Conservation (phyloP, 2,888 invertebrate species). For the Lasioglossum vierecki region DNA sequence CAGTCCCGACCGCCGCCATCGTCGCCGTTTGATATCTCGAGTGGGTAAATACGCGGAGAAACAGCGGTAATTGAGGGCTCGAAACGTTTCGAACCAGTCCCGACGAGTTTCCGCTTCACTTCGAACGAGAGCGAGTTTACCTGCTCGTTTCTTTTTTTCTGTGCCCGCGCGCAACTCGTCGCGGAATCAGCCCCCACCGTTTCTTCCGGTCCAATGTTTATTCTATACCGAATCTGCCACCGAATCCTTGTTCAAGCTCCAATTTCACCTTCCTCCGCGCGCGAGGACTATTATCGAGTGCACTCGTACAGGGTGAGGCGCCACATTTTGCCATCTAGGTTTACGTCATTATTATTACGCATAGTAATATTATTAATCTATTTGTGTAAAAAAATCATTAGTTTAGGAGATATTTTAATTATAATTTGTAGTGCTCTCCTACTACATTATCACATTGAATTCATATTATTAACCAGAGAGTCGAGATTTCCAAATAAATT, state of each 20-base stretch:
- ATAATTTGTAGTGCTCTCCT: no score
- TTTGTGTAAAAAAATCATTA: no score
- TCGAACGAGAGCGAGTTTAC: conserved; percentile 6
- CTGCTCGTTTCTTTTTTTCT: not conserved
- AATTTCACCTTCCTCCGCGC: not conserved
- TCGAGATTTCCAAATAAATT: no score
- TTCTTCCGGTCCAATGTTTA: not conserved
- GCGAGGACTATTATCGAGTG: not conserved
- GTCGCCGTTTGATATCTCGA: conserved; percentile 42
- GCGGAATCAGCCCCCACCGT: not conserved
- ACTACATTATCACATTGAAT: no score
- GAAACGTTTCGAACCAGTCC: conserved; percentile 28
- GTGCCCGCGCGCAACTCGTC: not conserved
- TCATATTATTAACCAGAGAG: no score
- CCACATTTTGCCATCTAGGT: no score
- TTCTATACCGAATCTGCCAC: not conserved
- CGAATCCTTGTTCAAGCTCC: not conserved
- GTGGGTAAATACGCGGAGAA: conserved; percentile 35
- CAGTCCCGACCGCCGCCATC: conserved; percentile 19
- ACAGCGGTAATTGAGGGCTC: conserved; percentile 41
- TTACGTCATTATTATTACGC: no score
- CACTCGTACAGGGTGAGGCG: not conserved
- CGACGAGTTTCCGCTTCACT: conserved; percentile 21
- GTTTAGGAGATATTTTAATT: no score
- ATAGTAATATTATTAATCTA: no score